A percentile compares a stretch with the other conserved stretches of the same genome.
These are phyloP conservation scores for Chromobotia macracanthus DNA, from an alignment of 2,797 vertebrate species.

Conservation along the genomic window DNA sequence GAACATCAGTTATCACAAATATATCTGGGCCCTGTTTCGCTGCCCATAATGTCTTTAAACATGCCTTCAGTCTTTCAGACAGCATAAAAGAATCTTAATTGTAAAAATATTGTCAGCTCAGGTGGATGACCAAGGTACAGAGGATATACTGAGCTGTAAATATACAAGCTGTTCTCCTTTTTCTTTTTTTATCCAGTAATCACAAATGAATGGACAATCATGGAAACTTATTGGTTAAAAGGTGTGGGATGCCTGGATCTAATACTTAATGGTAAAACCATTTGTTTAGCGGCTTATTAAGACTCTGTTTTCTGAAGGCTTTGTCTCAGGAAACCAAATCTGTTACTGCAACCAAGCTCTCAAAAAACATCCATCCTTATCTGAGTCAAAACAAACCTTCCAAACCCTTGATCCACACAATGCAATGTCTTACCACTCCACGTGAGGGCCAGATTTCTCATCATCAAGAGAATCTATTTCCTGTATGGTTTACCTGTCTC, in stretches of 20 bases:
- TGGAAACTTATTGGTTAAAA: background rate
- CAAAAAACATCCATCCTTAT: background rate
- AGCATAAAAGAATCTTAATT: background rate
- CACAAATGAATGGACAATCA: too few species aligned
- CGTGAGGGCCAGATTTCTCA: conserved; percentile 4
- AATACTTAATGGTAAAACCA: background rate
- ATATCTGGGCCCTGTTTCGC: too few species aligned
- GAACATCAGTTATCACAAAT: too few species aligned
- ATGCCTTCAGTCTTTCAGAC: background rate
- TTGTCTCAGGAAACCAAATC: conserved; percentile 18
- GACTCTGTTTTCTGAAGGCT: conserved; percentile 40
- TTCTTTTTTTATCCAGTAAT: too few species aligned
- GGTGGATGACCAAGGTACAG: conserved; percentile 32
- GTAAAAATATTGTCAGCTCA: background rate
- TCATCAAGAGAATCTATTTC: conserved; percentile 15
- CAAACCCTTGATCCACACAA: conserved; percentile 26
- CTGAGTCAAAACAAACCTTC: conserved; percentile 24
- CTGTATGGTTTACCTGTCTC: background rate
- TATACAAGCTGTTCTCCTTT: background rate
- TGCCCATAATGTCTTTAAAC: conserved; percentile 3
- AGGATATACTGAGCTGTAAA: conserved; percentile 21
- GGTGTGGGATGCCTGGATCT: background rate
- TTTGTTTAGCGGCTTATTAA: background rate
- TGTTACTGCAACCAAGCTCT: background rate
- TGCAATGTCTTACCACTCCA: conserved; percentile 50